phyloP scores from a whole-genome alignment of 2,113 vertebrate species.

The Glaucidium brasilianum region DNA sequence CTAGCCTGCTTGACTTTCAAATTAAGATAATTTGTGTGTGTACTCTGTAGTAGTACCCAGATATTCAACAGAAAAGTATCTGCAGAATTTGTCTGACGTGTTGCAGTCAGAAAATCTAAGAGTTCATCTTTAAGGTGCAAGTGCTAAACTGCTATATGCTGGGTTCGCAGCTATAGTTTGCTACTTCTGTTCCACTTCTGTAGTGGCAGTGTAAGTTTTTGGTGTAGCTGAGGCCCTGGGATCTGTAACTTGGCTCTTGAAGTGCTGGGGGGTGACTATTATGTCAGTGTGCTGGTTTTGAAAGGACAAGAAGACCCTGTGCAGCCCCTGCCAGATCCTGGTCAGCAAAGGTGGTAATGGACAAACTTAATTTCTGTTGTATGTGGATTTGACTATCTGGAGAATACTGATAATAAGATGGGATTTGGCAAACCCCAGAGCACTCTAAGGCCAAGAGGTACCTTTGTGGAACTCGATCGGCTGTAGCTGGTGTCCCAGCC shows the following conservation, averaged over 20 bases:
- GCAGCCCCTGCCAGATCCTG: background rate
- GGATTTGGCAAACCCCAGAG: accelerated
- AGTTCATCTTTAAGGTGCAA: background rate
- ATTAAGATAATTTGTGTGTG: background rate
- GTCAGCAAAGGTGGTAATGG: background rate
- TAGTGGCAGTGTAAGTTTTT: too few relatives aligned
- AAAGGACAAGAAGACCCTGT: background rate
- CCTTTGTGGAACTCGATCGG: background rate
- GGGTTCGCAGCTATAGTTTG: background rate
- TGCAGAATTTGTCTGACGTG: background rate
- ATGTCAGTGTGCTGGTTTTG: background rate
- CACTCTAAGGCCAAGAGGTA: background rate
- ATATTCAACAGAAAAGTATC: accelerated
- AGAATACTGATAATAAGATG: accelerated
- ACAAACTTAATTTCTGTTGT: background rate
- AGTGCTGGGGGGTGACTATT: background rate
- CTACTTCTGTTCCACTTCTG: background rate
- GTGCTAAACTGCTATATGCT: accelerated
- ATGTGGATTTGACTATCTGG: background rate
- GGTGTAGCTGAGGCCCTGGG: background rate
- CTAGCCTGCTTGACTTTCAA: background rate
- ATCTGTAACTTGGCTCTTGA: background rate
- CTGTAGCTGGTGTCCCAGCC: background rate
- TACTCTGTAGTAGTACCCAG: background rate
- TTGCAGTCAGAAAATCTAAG: background rate